Percentiles rank a stretch among this genome's conserved stretches.
These are phyloP conservation scores for Mobula birostris DNA, from an alignment of 2,113 vertebrate species.

Conservation along the genomic window DNA sequence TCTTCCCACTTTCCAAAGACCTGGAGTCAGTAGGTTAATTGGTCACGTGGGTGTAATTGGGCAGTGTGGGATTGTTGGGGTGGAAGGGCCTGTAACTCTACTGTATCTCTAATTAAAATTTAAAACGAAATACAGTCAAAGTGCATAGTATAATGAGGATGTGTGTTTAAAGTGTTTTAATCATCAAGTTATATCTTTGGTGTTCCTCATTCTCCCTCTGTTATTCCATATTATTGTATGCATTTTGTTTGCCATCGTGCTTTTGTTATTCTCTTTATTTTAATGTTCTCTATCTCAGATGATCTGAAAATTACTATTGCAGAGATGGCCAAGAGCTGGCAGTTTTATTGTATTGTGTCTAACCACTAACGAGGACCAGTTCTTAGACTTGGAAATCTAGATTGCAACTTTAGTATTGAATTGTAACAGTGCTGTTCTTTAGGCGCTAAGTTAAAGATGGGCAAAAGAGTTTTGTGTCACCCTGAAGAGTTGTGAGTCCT, in stretches of 20 bases:
- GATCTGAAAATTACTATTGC: not conserved
- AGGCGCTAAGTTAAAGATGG: not conserved
- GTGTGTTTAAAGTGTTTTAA: not conserved
- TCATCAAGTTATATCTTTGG: not conserved
- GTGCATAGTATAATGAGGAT: not conserved
- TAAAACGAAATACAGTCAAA: not conserved
- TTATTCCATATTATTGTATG: no score
- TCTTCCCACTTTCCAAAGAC: no score
- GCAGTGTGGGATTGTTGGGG: no score
- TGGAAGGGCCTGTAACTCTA: no score
- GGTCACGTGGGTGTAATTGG: no score
- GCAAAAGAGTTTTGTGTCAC: not conserved
- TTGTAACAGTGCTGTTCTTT: not conserved
- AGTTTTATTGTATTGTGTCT: not conserved
- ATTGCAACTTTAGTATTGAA: not conserved
- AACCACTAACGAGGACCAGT: not conserved
- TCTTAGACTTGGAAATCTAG: not conserved
- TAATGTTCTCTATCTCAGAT: not conserved
- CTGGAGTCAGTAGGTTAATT: no score
- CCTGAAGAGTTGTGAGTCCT: not conserved
- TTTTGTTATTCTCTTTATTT: not conserved
- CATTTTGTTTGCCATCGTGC: not conserved
- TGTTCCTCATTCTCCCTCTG: not conserved
- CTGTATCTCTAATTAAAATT: no score
- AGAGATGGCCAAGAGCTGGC: not conserved